A percentile compares a stretch with the other conserved stretches of the same genome.
These are phyloP conservation scores for Pygmarrhopalites habei DNA, from an alignment of 1,140 invertebrate species.

Conservation along the genomic window DNA sequence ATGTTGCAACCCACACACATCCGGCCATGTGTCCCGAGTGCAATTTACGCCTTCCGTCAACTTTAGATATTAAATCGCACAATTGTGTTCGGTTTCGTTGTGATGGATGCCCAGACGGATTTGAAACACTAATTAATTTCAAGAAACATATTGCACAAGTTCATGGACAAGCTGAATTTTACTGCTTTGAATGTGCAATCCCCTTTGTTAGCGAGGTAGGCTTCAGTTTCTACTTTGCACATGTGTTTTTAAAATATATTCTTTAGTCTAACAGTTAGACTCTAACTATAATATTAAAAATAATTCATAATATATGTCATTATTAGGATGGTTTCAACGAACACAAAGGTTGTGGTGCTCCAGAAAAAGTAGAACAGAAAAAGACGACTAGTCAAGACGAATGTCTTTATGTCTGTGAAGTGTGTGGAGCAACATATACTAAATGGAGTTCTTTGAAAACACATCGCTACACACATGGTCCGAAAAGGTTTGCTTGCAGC, in stretches of 20 bases:
- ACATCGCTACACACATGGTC: slow-evolving; percentile 41
- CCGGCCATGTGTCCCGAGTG: slow-evolving; percentile 45
- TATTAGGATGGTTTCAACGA: too few species aligned
- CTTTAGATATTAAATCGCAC: slow-evolving; percentile 19
- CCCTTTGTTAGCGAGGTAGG: slow-evolving; percentile 27
- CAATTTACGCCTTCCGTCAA: slow-evolving; percentile 40
- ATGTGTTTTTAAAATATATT: too few species aligned
- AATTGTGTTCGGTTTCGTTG: background rate
- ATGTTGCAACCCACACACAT: slow-evolving; percentile 45
- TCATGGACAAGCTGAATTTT: slow-evolving; percentile 16
- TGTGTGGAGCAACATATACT: slow-evolving; percentile 42
- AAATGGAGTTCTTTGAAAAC: slow-evolving; percentile 42
- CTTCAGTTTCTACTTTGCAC: too few species aligned
- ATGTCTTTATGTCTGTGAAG: slow-evolving; percentile 37
- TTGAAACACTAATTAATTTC: slow-evolving; percentile 14
- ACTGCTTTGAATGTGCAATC: slow-evolving; percentile 40
- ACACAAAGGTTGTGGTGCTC: slow-evolving; percentile 5
- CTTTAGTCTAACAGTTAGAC: too few species aligned
- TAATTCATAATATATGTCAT: too few species aligned
- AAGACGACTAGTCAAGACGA: background rate
- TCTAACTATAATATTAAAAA: too few species aligned
- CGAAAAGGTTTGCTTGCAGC: slow-evolving; percentile 46
- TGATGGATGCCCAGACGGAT: slow-evolving; percentile 17
- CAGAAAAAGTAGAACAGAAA: slow-evolving; percentile 3
- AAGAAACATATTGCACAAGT: slow-evolving; percentile 25